Base-by-base conservation (phyloP, 2,113 vertebrate species). In the Panthera tigris region DNA sequence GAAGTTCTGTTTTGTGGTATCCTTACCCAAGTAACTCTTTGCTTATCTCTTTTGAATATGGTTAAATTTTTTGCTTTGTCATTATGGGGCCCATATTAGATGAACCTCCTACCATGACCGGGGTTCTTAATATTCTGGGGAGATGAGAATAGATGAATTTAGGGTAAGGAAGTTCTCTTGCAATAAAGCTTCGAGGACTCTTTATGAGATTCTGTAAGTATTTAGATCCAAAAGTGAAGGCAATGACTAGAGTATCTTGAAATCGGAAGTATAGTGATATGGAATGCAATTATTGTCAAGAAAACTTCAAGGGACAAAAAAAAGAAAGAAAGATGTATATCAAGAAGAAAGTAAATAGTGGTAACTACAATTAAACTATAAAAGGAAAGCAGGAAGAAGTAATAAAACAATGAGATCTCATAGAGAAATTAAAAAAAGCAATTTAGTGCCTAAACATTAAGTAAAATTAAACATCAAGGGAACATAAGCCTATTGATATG, bases 191-290 rank as follows among this genome's bases (percentile, higher is more conserved):
- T 84, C 57, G 1, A 12, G 18, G 61, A 76, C 36, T 84, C 33
- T 84, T 65, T 68, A 19, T 71, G 65, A 89, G 39, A 68, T 78
- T 74, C n/a, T 29, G 7, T 89, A 92, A 76, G 33, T 92, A 94
- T 84, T 92, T 29, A 92, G 31, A 94, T n/a, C 16, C 29, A 66
- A n/a, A 90, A 92, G 14, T 66, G 7, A 57, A 80, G 27, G 36
- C 45, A 92, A 57, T 57, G 76, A 74, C n/a, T 91, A 68, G 36
- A 45, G 31, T 45, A 52, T 74, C 69, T 78, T 92, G 76, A 88
- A 83, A 89, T 88, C 14, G 50, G 61, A 92, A 89, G 61, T 92
- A 92, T 33, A 89, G 33, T 74, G 69, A 91, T 92, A 50, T 29
- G 69, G 27, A 88, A 50, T 89, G 27, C 27, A 78, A 16, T 97